Conservation (phyloP, 2,888 invertebrate species). For the Dorcus hopei region DNA sequence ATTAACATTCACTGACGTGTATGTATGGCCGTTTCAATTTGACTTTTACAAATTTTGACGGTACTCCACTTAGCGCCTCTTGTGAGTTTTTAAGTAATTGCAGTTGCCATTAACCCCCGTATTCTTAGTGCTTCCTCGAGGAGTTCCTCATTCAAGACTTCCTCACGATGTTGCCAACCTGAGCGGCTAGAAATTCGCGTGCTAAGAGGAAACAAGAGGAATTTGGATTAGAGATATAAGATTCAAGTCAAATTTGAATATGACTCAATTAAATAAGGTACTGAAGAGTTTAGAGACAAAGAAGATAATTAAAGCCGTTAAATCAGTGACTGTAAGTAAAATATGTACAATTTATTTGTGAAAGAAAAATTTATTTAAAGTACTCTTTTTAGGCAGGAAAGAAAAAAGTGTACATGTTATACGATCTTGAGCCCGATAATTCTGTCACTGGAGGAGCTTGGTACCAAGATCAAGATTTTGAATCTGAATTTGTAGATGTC, state of each 20-base stretch:
- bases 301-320: constrained; percentile 94
- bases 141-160: too few relatives aligned
- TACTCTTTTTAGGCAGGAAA: constrained; percentile 71
- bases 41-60: too few relatives aligned
- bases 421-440: constrained; percentile 89
- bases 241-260: constrained; percentile 83
- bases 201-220: constrained; percentile 89
- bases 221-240: constrained; percentile 97
- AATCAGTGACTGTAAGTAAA: constrained; percentile 82
- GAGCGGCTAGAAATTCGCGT: too few relatives aligned
- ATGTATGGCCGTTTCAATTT: too few relatives aligned
- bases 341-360: neutral
- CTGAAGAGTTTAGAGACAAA: constrained; percentile 91
- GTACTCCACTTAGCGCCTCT: too few relatives aligned
- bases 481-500: constrained; percentile 95
- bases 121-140: too few relatives aligned
- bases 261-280: constrained; percentile 88
- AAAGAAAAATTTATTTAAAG: neutral
- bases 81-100: too few relatives aligned
- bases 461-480: constrained; percentile 98
- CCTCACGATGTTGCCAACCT: too few relatives aligned
- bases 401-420: constrained; percentile 97
- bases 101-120: too few relatives aligned
- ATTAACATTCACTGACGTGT: too few relatives aligned
- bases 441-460: constrained; percentile 96